Percentiles rank a stretch among this genome's conserved stretches.
Evolutionary conservation across 1,140 invertebrate genomes (phyloP).

Genomic region (Hermetia illucens): DNA sequence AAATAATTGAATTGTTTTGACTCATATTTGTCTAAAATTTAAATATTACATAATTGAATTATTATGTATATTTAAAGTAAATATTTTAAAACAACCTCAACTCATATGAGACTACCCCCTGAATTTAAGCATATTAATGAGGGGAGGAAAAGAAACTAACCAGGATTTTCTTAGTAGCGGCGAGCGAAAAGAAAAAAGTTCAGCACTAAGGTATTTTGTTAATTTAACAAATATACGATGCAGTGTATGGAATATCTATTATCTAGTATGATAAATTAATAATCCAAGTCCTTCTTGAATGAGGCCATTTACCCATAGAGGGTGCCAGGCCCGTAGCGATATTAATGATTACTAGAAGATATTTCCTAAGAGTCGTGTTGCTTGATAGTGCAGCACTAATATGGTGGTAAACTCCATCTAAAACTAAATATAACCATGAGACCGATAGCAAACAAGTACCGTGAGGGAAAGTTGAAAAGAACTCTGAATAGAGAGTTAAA

Average conservation of each 20-base stretch:
- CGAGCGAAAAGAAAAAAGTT: slow-evolving; percentile 75
- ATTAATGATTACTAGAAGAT: slow-evolving; percentile 35
- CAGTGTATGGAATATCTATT: too few relatives aligned
- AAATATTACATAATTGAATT: slow-evolving; percentile 3
- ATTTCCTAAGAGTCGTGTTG: slow-evolving; percentile 60
- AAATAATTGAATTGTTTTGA: too few relatives aligned
- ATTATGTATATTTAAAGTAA: background rate
- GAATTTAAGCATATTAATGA: slow-evolving; percentile 83
- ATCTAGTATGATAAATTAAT: too few relatives aligned
- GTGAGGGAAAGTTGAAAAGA: slow-evolving; percentile 84
- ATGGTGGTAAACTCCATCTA: slow-evolving; percentile 67
- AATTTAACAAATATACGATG: too few relatives aligned
- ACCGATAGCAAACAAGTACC: slow-evolving; percentile 83
- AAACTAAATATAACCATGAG: slow-evolving; percentile 72
- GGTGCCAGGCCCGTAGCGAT: slow-evolving; percentile 53
- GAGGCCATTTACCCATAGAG: slow-evolving; percentile 39
- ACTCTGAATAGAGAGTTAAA: slow-evolving; percentile 83
- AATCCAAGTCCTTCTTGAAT: slow-evolving; percentile 19
- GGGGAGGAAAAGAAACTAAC: slow-evolving; percentile 88
- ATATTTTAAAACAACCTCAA: slow-evolving; percentile 39
- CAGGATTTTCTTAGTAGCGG: slow-evolving; percentile 75
- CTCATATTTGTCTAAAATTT: background rate
- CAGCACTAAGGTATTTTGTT: slow-evolving; percentile 41
- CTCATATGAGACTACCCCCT: slow-evolving; percentile 58
- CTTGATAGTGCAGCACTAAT: slow-evolving; percentile 75